Conservation (phyloP, 37 sponge, comb jelly and placozoan species). For the Cliona cf. orientalis region DNA sequence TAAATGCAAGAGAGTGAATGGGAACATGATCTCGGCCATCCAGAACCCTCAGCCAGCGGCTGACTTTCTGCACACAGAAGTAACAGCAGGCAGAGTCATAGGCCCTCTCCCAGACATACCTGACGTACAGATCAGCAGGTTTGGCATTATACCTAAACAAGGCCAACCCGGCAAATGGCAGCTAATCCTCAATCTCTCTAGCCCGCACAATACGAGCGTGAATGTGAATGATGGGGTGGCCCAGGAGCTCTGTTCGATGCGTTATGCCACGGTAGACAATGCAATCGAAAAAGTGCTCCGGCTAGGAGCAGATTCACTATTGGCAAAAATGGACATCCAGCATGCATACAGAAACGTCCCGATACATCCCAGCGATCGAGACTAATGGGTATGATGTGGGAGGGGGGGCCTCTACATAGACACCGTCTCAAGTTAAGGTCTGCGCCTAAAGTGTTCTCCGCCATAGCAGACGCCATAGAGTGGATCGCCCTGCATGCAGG, state of each 20-base stretch:
- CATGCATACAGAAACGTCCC: background rate
- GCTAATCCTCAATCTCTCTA: background rate
- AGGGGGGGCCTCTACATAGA: too few relatives aligned
- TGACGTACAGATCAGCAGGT: background rate
- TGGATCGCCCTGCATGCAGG: too few relatives aligned
- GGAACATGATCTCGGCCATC: background rate
- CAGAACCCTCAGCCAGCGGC: background rate
- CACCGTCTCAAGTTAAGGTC: conserved; percentile 8
- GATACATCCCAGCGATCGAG: background rate
- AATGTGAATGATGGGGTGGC: background rate
- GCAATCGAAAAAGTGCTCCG: too few relatives aligned
- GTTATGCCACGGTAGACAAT: too few relatives aligned
- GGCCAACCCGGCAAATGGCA: conserved; percentile 14
- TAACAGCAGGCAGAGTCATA: background rate
- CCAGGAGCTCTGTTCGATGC: too few relatives aligned
- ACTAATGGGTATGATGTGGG: too few relatives aligned
- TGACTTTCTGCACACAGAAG: background rate
- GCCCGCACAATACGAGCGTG: background rate
- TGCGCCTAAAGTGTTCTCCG: too few relatives aligned
- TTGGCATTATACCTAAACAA: conserved; percentile 31
- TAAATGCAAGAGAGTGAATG: too few relatives aligned
- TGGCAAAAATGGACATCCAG: conserved; percentile 4
- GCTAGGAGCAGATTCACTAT: background rate
- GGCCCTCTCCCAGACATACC: background rate
- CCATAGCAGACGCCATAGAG: too few relatives aligned